phyloP scores from a whole-genome alignment of 2,797 vertebrate genomes.

The Chelon auratus region DNA sequence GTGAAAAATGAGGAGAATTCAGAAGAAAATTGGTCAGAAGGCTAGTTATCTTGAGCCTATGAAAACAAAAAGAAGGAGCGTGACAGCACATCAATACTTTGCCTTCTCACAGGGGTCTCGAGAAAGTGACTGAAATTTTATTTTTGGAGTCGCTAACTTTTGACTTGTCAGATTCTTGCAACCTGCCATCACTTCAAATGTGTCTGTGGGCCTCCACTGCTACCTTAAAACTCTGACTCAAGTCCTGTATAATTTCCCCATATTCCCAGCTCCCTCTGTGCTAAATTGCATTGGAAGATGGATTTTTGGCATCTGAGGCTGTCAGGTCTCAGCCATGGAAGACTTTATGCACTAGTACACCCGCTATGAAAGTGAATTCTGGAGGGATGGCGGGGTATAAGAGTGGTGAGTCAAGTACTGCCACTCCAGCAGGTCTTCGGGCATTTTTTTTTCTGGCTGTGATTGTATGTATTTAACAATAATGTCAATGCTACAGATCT shows the following conservation, averaged over 20 bases:
- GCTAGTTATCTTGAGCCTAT: constrained; percentile 67
- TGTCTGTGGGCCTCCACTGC: constrained; percentile 80
- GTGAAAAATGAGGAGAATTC: constrained; percentile 61
- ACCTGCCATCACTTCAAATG: constrained; percentile 86
- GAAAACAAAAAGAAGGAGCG: constrained; percentile 69
- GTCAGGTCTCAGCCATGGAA: constrained; percentile 83
- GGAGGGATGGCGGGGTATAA: constrained; percentile 78
- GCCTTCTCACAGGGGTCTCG: constrained; percentile 76
- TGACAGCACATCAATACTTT: constrained; percentile 61
- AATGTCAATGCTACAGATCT: constrained; percentile 63
- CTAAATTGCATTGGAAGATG: constrained; percentile 85
- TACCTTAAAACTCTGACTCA: constrained; percentile 86
- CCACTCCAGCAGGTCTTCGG: constrained; percentile 78
- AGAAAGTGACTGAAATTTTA: constrained; percentile 82
- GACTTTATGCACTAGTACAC: constrained; percentile 85
- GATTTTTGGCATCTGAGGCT: constrained; percentile 84
- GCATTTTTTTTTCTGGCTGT: constrained; percentile 76
- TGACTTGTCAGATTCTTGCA: constrained; percentile 86
- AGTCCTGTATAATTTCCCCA: constrained; percentile 90
- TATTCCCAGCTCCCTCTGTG: constrained; percentile 84
- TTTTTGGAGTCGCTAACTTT: constrained; percentile 86
- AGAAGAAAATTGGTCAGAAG: constrained; percentile 53
- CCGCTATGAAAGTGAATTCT: constrained; percentile 83
- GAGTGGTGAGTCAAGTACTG: constrained; percentile 82
- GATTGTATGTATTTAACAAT: constrained; percentile 80